Base-by-base conservation (phyloP, 2,888 invertebrate species). In the Strigamia crassipes region DNA sequence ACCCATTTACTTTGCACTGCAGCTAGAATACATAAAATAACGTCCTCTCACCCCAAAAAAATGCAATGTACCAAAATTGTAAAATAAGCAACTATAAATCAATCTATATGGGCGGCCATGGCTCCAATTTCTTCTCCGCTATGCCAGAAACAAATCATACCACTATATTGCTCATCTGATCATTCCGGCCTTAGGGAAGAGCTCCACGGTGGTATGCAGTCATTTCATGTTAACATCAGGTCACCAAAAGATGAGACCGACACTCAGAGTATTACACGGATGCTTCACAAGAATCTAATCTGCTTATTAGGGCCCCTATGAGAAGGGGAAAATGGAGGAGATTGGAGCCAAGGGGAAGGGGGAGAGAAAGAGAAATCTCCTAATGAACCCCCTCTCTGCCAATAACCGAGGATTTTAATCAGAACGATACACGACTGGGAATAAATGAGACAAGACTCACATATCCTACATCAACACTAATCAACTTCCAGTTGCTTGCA, bases 201-300 rank as follows among this genome's bases (percentile, higher is more conserved):
- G 56, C 56, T 23, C 73, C 23, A 73, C 27, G n/a, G 15, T 31
- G 27, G 73, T 73, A 73, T 73, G 73, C 73, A 73, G 73, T 73
- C 73, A 73, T 73, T 73, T 31, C 73, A 73, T 73, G 73, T 73
- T 73, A 73, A 73, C 73, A 73, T 73, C 73, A 73, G 73, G 73
- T 73, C 73, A 73, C 73, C 73, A 73, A 73, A 56, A 73, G 73
- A 73, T 73, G 73, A 73, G 31, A 73, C 73, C 31, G 73, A 31
- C 27, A 73, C 27, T 73, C 73, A 73, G 31, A 31, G 73, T 31
- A 73, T 73, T 73, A 73, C 27, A 73, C 73, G 73, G 73, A 73
- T 73, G 73, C 73, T 73, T 73, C 73, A 73, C 73, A 73, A 73
- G 73, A 73, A 73, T 73, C 73, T 73, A 73, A 73, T 73, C 73